A percentile compares a stretch with the other conserved stretches of the same genome.
Evolutionary conservation across 2,797 vertebrate genomes (phyloP).

Genomic region (Cynopterus sphinx): DNA sequence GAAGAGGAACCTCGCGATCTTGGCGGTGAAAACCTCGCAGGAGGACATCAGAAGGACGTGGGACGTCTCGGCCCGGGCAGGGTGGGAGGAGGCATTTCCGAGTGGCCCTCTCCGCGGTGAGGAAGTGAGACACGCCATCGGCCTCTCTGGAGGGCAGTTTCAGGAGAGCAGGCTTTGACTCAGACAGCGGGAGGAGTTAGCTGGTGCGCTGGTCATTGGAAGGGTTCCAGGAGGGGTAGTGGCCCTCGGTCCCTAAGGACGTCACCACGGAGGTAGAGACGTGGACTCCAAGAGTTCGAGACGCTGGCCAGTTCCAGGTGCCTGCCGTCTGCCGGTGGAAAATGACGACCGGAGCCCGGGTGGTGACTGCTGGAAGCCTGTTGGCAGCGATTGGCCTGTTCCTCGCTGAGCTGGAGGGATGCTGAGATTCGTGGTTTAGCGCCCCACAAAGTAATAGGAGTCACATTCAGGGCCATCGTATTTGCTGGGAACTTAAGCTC

Average conservation of each 20-base stretch:
- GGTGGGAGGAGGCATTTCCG: neutral
- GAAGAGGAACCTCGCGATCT: neutral
- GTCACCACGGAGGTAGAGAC: neutral
- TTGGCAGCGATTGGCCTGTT: neutral
- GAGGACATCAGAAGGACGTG: neutral
- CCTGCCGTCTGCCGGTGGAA: neutral
- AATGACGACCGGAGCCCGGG: neutral
- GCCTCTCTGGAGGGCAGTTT: neutral
- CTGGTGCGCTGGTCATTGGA: neutral
- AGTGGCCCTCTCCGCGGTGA: neutral
- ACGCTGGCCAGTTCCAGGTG: too few relatives aligned
- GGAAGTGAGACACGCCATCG: neutral
- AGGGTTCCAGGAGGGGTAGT: neutral
- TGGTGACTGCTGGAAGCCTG: neutral
- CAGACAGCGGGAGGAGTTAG: neutral
- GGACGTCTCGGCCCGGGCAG: neutral
- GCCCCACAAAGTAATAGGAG: neutral
- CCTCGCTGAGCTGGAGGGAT: neutral
- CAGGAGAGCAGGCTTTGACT: neutral
- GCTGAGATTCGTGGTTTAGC: neutral
- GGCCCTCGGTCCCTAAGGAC: neutral
- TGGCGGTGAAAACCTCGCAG: neutral
- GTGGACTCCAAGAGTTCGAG: accelerated
- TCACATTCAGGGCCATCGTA: accelerated
- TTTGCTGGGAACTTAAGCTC: neutral